Percentiles rank a stretch among this genome's conserved stretches.
Conservation (phyloP, 2,888 invertebrate genomes). For the Pteria penguin region DNA sequence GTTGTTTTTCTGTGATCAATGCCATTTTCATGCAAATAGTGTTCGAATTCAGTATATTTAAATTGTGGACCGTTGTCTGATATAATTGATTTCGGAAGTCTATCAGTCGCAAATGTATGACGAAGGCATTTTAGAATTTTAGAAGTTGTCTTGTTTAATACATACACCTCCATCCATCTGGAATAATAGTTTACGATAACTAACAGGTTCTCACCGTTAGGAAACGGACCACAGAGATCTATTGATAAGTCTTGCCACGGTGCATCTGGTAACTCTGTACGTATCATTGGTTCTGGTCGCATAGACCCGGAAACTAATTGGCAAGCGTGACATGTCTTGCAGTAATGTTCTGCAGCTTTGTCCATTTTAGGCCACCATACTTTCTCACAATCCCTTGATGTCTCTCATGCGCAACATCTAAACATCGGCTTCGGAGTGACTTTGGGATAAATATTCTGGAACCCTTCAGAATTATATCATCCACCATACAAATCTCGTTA, state of each 20-base stretch:
- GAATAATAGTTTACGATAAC: conserved; percentile 19
- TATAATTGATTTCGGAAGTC: not conserved
- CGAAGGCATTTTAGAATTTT: not conserved
- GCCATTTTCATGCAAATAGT: not conserved
- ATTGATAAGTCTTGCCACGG: no score
- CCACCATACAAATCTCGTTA: not conserved
- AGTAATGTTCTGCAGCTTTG: conserved; percentile 9
- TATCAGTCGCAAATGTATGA: no score
- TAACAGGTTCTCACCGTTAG: no score
- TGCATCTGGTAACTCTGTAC: no score
- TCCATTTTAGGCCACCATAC: conserved; percentile 36
- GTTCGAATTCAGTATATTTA: not conserved
- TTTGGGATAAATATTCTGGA: not conserved
- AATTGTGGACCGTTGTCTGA: not conserved
- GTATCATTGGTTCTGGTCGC: conserved; percentile 23
- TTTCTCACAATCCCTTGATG: conserved; percentile 26
- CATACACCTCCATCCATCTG: conserved; percentile 5
- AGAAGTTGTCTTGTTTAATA: no score
- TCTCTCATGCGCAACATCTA: conserved; percentile 21
- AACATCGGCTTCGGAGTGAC: not conserved
- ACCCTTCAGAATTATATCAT: not conserved
- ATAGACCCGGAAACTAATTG: conserved; percentile 14
- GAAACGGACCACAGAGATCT: no score
- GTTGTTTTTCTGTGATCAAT: not conserved
- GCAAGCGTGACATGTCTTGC: conserved; percentile 10